Evolutionary conservation across 2,888 invertebrate species (phyloP), one percentile per base, ranked within the genome.

Genomic region (Mechanitis mazaeus): DNA sequence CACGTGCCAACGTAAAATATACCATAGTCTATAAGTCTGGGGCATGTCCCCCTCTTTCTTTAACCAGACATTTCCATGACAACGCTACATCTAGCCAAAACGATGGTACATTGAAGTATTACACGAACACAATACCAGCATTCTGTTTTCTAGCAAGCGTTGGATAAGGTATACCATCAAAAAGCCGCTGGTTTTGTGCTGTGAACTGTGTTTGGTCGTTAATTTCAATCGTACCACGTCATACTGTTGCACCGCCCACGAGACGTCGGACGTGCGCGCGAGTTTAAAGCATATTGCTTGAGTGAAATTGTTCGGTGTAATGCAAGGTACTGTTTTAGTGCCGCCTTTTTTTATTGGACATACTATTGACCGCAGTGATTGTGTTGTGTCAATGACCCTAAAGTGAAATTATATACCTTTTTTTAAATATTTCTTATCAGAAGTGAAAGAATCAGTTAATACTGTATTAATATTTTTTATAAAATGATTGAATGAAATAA

Each of bases 221-320:
- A 81, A 80, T 83, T 84, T 80, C 75, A 66, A 69, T 66, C 65
- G 69, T 67, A 68, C 80, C 87, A 83, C 88, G 88, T 89, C 87
- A 88, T 80, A 86, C 78, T 75, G 84, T 85, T 79, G 75, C 73
- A 77, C 79, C 88, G 86, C 88, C 88, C 80, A 88, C 88, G 82
- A 76, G 62, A 69, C 75, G 76, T 71, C 75, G 77, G 88, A 83
- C 87, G 88, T 85, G 89, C 85, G 86, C 79, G 69, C 63, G 80
- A 78, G 82, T 74, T 75, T 53, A 59, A 60, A 64, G 58, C 54
- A 68, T 63, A 68, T 72, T 68, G 69, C 72, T 69, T 66, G 68
- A 75, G 78, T 78, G 80, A 81, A 83, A 81, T 78, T 70, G 61
- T 69, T 65, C 68, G 74, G 80, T 71, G 76, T 80, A 64, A 71